Evolutionary conservation across 2,888 invertebrate species (phyloP).

Genomic region (Nematopogon swammerdamellus): DNA sequence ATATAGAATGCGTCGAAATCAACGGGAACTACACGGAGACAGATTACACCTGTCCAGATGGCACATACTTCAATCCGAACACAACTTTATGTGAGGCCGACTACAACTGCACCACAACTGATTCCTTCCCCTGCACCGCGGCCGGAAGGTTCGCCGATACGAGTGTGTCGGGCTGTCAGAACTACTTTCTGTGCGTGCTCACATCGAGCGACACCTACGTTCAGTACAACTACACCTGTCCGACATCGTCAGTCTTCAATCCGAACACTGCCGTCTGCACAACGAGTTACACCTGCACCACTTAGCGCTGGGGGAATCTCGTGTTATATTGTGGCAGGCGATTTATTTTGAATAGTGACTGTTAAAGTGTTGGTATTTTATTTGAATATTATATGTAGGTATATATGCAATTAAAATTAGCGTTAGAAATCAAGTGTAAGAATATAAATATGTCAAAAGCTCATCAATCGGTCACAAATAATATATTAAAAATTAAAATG

Average conservation of each 20-base stretch:
- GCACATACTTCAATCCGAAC: constrained; percentile 28
- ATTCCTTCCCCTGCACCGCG: constrained; percentile 26
- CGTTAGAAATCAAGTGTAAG: too few species aligned
- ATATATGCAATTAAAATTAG: too few species aligned
- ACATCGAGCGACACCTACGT: constrained; percentile 21
- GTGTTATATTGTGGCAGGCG: too few species aligned
- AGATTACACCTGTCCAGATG: constrained; percentile 24
- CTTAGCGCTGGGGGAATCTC: constrained; percentile 2
- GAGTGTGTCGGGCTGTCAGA: constrained; percentile 32
- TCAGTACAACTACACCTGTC: constrained; percentile 36
- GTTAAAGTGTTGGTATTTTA: too few species aligned
- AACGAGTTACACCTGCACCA: constrained; percentile 29
- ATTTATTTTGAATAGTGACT: too few species aligned
- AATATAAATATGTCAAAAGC: too few species aligned
- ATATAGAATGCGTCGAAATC: constrained; percentile 30
- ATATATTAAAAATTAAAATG: too few species aligned
- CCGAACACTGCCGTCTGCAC: constrained; percentile 32
- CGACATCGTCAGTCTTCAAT: constrained; percentile 35
- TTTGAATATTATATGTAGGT: too few species aligned
- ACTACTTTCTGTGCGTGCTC: constrained; percentile 34
- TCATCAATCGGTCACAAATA: too few species aligned
- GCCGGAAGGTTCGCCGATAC: constrained; percentile 37
- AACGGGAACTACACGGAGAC: constrained; percentile 25
- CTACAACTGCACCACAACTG: constrained; percentile 23
- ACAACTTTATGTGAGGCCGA: constrained; percentile 31